A percentile compares a stretch with the other conserved stretches of the same genome.
These are phyloP conservation scores for Drosophila jambulina DNA, from an alignment of 1,140 invertebrate genomes.

Conservation along the genomic window DNA sequence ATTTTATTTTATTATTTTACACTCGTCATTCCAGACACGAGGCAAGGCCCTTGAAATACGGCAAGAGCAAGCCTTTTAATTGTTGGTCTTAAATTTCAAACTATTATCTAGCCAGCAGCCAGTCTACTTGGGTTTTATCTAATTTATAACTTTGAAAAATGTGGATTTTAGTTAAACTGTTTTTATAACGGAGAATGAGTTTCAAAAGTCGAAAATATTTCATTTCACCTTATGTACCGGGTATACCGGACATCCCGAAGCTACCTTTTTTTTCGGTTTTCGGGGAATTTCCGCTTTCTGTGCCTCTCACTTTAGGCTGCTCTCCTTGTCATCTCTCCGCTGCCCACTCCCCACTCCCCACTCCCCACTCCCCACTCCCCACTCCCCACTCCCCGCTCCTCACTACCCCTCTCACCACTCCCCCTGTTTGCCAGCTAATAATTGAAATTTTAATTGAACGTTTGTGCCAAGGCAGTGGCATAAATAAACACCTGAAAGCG, in stretches of 20 bases:
- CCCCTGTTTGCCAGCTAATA: conserved; percentile 64
- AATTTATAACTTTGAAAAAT: too few relatives aligned
- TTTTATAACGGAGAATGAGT: neutral
- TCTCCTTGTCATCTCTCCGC: neutral
- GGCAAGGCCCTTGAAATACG: conserved; percentile 8
- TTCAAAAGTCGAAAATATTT: neutral
- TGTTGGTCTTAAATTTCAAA: conserved; percentile 39
- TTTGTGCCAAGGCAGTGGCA: conserved; percentile 48
- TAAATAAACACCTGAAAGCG: conserved; percentile 63
- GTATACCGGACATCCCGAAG: neutral
- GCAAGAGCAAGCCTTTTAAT: conserved; percentile 26
- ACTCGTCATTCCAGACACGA: neutral
- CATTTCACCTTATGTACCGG: neutral
- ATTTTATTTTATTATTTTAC: neutral
- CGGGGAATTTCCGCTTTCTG: neutral
- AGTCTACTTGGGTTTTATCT: too few relatives aligned
- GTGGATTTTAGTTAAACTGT: neutral
- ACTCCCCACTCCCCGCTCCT: neutral
- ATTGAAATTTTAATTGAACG: conserved; percentile 77
- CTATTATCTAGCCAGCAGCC: conserved; percentile 12
- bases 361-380: neutral
- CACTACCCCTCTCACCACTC: neutral
- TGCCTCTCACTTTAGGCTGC: neutral
- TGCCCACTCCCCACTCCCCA: neutral
- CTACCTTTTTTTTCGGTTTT: neutral